Conservation (phyloP, 2,888 invertebrate species). For the Drosophila prolongata region DNA sequence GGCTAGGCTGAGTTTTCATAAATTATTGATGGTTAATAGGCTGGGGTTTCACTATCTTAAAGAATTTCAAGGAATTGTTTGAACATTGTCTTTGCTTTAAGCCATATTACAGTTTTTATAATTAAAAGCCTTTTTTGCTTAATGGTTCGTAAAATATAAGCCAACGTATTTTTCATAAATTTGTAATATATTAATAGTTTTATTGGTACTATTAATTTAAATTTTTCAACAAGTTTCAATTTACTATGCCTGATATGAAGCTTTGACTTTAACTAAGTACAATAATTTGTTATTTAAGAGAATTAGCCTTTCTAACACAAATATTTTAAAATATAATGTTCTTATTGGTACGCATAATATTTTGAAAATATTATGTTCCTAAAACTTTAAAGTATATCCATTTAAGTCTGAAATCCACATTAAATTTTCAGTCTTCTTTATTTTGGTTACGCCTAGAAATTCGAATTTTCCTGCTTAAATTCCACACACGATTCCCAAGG, state of each 20-base stretch:
- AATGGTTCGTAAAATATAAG: background rate
- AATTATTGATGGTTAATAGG: constrained; percentile 15
- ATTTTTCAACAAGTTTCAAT: no score
- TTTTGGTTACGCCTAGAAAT: background rate
- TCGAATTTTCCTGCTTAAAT: constrained; percentile 11
- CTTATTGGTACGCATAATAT: no score
- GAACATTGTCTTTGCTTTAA: background rate
- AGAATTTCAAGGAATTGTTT: background rate
- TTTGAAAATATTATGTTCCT: no score
- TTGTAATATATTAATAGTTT: no score
- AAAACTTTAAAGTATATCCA: background rate
- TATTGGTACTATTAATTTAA: no score
- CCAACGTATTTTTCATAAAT: background rate
- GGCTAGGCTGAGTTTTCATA: background rate
- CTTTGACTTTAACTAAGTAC: no score
- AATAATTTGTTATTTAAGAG: no score
- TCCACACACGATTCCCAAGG: constrained; percentile 27
- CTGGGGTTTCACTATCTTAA: background rate
- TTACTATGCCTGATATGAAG: no score
- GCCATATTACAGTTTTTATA: no score
- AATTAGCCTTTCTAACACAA: no score
- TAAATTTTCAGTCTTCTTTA: background rate
- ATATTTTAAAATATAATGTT: no score
- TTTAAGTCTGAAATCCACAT: background rate
- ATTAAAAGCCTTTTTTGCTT: no score